A percentile compares a stretch with the other conserved stretches of the same genome.
Conservation (phyloP, 2,888 invertebrate genomes). For the Coelopa pilipes region DNA sequence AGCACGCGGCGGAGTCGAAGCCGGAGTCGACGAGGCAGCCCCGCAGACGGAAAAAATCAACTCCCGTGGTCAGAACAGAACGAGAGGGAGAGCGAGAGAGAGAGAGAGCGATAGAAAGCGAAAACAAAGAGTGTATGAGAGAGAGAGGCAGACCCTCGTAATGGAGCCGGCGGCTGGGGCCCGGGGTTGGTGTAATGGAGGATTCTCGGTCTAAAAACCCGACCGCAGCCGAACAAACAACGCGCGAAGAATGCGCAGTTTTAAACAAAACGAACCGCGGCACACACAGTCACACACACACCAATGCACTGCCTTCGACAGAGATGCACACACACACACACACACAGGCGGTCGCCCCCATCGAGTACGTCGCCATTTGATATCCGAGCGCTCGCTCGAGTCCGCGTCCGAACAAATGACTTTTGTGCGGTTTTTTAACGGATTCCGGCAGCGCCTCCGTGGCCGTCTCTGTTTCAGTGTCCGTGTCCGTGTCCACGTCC, state of each 20-base stretch:
- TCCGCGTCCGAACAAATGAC: constrained; percentile 54
- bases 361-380: constrained; percentile 22
- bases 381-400: constrained; percentile 21
- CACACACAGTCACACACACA: not conserved
- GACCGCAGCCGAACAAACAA: not conserved
- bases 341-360: not conserved
- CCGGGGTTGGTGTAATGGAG: too few relatives aligned
- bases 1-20: not conserved
- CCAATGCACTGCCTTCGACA: not conserved
- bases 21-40: not conserved
- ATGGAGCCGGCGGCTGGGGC: too few relatives aligned
- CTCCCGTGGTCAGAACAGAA: constrained; percentile 24
- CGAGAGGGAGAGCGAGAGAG: not conserved
- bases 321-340: not conserved
- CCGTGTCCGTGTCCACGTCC: too few relatives aligned
- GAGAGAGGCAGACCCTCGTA: not conserved
- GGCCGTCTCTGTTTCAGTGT: too few relatives aligned
- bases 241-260: constrained; percentile 1
- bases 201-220: not conserved
- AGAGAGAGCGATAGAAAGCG: too few relatives aligned
- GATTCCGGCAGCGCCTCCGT: constrained; percentile 38
- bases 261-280: not conserved
- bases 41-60: not conserved
- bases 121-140: too few relatives aligned
- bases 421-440: constrained; percentile 59